Percentiles rank a stretch among this genome's conserved stretches.
Conservation (phyloP, 2,888 invertebrate species). For the Lepeophtheirus nordmannii region DNA sequence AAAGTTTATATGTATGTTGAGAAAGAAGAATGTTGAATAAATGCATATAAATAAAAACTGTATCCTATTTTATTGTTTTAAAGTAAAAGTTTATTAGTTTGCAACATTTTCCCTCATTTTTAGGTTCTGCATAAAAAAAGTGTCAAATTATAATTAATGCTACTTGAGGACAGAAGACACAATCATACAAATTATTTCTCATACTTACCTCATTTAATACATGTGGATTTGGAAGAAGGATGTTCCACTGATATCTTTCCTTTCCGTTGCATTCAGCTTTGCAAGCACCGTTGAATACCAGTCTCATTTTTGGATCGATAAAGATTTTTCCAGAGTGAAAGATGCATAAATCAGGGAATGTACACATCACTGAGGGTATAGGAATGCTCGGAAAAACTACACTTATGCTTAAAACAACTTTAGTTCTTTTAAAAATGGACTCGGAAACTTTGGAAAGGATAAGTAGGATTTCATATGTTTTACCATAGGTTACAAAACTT, state of each 20-base stretch:
- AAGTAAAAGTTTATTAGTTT: too few relatives aligned
- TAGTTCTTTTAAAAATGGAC: slow-evolving; percentile 1
- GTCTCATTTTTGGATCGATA: slow-evolving; percentile 25
- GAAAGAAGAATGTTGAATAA: too few relatives aligned
- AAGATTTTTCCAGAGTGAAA: slow-evolving; percentile 6
- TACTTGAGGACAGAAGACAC: background rate
- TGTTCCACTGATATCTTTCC: slow-evolving; percentile 14
- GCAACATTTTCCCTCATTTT: background rate
- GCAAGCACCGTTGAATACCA: slow-evolving; percentile 25
- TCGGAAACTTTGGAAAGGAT: slow-evolving; percentile 9
- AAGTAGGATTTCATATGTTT: slow-evolving; percentile 16
- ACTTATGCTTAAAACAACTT: slow-evolving; percentile 2
- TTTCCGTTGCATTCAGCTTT: slow-evolving; percentile 22
- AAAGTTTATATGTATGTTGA: too few relatives aligned
- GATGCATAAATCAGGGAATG: slow-evolving; percentile 8
- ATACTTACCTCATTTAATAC: background rate
- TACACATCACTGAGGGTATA: slow-evolving; percentile 11
- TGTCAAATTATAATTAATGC: background rate
- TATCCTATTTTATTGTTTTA: too few relatives aligned
- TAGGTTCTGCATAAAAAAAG: background rate
- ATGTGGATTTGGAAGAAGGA: background rate
- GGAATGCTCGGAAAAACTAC: slow-evolving; percentile 6
- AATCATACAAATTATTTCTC: background rate
- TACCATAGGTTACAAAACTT: slow-evolving; percentile 9
- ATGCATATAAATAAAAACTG: too few relatives aligned